Evolutionary conservation across 2,113 vertebrate species (phyloP), one percentile per base, ranked within the genome.

Genomic region (Myocastor coypus): DNA sequence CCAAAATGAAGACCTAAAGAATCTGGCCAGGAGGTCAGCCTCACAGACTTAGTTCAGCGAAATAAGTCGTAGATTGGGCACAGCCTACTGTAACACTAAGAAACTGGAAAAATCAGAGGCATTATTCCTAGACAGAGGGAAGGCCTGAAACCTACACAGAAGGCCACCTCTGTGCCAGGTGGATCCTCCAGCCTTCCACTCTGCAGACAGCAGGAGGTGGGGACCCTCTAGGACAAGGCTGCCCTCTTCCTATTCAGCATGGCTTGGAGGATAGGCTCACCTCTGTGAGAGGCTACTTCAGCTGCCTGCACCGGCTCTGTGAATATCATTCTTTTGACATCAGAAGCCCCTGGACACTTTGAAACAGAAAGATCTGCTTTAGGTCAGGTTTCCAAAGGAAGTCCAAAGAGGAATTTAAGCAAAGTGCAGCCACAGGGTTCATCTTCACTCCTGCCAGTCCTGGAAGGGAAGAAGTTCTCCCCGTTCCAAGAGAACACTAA

Each of bases 201-300:
- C 30, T 2, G 34, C 34, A 37, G 71, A 40, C 1, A 1, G 2
- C 10, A 20, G n/a, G 20, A 64, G 42, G 22, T 19, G 6, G 19
- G 0, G 2, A 28, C 28, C 86, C 52, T 50, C 17, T 7, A 3
- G 50, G 14, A 22, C 57, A 80, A 26, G 34, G 19, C 5, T 32
- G 22, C 24, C 37, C 69, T n/a, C 30, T 1, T 0, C 11, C 5
- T 6, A 8, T 3, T 1, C 1, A 1, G 20, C 7, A 6, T 0
- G 6, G 28, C 2, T 0, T 16, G 16, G 17, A 26, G 7, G 11
- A 55, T n/a, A 26, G 22, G 10, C 26, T 52, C 46, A 13, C 26
- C 7, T 8, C 9, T 3, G 86, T 30, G 32, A 75, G 5, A 30
- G 84, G 66, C 12, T 3, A 8, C 75, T 83, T 89, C 20, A 20